Evolutionary conservation across 2,113 vertebrate species (phyloP).

Genomic region (Hippocampus mohnikei): DNA sequence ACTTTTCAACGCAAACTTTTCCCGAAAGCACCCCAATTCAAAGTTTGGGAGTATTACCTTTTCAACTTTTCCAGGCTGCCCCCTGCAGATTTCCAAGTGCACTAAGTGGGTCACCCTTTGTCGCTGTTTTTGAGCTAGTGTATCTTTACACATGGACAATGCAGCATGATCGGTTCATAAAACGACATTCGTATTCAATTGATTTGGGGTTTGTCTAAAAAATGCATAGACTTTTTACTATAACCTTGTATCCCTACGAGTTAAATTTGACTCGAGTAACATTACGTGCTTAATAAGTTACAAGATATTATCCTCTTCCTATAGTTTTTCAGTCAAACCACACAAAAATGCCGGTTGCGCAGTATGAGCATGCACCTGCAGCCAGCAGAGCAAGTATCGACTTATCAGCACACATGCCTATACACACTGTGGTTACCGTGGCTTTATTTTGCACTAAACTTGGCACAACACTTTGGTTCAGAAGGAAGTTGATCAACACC

Average conservation of each 20-base stretch:
- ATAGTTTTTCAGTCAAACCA: neutral
- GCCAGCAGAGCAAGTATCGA: neutral
- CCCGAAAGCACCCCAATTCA: neutral
- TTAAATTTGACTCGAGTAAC: neutral
- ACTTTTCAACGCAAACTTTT: neutral
- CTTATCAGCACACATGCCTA: constrained; percentile 31
- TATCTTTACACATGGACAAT: constrained; percentile 53
- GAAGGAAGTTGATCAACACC: constrained; percentile 8
- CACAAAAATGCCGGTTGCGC: neutral
- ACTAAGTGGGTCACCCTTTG: constrained; percentile 69
- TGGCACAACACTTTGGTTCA: neutral
- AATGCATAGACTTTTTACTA: neutral
- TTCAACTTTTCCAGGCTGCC: constrained; percentile 51
- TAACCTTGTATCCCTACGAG: neutral
- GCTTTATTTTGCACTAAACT: constrained; percentile 10
- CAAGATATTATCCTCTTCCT: neutral
- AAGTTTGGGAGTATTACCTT: constrained; percentile 22
- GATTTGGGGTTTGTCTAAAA: neutral
- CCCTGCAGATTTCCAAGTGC: constrained; percentile 52
- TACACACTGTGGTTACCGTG: constrained; percentile 30
- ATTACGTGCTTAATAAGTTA: neutral
- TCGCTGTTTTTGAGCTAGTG: constrained; percentile 24
- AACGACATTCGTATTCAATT: neutral
- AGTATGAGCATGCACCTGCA: neutral
- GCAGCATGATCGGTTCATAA: neutral